Conservation (phyloP, 2,888 invertebrate genomes). For the Drosophila meridionalis region DNA sequence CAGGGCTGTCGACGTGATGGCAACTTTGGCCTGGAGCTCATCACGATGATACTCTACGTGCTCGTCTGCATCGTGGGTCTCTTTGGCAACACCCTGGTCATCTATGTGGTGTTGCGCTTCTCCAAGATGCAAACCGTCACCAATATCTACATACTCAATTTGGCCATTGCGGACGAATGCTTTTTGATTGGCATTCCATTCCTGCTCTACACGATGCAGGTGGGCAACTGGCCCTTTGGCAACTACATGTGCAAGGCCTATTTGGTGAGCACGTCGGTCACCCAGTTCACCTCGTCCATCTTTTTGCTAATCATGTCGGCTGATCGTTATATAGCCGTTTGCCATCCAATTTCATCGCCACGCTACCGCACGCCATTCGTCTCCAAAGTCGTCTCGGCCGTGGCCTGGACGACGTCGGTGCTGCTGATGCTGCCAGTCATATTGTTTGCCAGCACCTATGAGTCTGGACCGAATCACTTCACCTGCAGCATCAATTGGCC, state of each 20-base stretch:
- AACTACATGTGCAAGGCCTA: constrained; percentile 95
- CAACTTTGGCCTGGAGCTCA: constrained; percentile 86
- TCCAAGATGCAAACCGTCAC: constrained; percentile 98
- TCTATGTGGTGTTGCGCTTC: constrained; percentile 95
- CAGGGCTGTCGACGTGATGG: constrained; percentile 86
- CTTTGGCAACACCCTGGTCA: constrained; percentile 95
- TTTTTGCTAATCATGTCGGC: constrained; percentile 97
- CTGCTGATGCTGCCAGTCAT: constrained; percentile 95
- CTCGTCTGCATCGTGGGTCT: constrained; percentile 94
- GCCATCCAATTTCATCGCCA: constrained; percentile 95
- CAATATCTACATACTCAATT: constrained; percentile 96
- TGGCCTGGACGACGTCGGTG: constrained; percentile 94
- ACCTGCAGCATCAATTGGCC: constrained; percentile 95
- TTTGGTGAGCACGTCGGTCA: constrained; percentile 96
- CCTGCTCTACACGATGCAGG: constrained; percentile 91
- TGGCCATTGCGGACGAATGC: constrained; percentile 96
- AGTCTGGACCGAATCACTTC: constrained; percentile 86
- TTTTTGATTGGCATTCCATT: constrained; percentile 96
- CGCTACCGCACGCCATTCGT: constrained; percentile 94
- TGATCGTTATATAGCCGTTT: constrained; percentile 96
- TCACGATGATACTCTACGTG: constrained; percentile 91
- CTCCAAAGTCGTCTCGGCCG: constrained; percentile 92
- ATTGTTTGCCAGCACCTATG: constrained; percentile 91
- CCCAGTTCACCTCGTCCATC: constrained; percentile 96
- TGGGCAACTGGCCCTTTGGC: constrained; percentile 94